phyloP scores from a whole-genome alignment of 2,888 invertebrate genomes.

The Archaeoteleia sp. region DNA sequence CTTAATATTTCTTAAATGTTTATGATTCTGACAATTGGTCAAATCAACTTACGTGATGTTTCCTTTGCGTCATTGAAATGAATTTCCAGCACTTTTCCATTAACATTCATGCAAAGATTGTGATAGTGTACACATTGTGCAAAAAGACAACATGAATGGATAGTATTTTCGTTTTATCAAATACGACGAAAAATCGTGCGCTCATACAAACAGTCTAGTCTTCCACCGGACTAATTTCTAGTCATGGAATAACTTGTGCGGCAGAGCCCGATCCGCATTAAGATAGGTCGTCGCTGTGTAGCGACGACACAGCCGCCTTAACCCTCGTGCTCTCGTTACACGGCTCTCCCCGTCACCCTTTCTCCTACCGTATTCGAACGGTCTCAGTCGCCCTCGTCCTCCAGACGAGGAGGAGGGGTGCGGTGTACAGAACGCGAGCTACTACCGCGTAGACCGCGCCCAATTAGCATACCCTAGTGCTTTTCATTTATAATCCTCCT shows the following conservation, averaged over 20 bases:
- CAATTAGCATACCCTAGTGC: conserved; percentile 57
- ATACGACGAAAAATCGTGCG: conserved; percentile 31
- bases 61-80: too few relatives aligned
- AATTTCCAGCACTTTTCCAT: too few relatives aligned
- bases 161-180: conserved; percentile 16
- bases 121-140: too few relatives aligned
- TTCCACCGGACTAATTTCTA: conserved; percentile 63
- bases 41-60: too few relatives aligned
- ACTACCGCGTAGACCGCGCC: conserved; percentile 49
- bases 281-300: conserved; percentile 59
- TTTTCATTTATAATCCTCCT: conserved; percentile 56
- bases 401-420: conserved; percentile 29
- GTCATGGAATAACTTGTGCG: conserved; percentile 66
- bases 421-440: conserved; percentile 29
- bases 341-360: conserved; percentile 43
- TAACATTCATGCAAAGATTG: too few relatives aligned
- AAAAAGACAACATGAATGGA: neutral
- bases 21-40: too few relatives aligned
- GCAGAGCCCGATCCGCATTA: conserved; percentile 64
- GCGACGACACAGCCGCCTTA: conserved; percentile 49
- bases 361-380: conserved; percentile 23
- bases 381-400: conserved; percentile 40
- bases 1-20: too few relatives aligned
- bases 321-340: conserved; percentile 50
- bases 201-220: conserved; percentile 39